Conservation (phyloP, 2,888 invertebrate species). For the Cerceris ruficornis region DNA sequence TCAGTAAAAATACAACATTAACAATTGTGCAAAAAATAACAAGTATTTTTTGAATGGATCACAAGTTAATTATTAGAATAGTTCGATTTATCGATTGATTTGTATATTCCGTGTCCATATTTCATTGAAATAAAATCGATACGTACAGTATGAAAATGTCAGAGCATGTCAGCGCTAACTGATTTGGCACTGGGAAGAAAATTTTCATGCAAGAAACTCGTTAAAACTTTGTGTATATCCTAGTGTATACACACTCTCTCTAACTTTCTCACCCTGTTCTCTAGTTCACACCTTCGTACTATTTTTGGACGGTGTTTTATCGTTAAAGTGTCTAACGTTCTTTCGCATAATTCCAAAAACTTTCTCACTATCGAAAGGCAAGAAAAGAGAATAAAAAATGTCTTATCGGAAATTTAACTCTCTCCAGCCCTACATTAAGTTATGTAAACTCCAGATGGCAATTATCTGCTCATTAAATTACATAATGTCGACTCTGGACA, state of each 20-base stretch:
- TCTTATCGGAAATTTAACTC: no score
- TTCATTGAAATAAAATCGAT: slow-evolving; percentile 19
- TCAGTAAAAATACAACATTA: no score
- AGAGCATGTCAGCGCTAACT: slow-evolving; percentile 19
- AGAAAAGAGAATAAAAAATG: no score
- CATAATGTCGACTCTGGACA: no score
- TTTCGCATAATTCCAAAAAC: background rate
- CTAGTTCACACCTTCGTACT: background rate
- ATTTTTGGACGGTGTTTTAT: background rate
- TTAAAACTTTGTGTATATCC: slow-evolving; percentile 15
- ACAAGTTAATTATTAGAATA: no score
- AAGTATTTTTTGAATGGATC: no score
- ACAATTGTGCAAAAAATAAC: no score
- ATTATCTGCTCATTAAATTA: no score
- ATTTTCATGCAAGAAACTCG: slow-evolving; percentile 31
- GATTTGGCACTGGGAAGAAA: slow-evolving; percentile 28
- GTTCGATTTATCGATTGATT: no score
- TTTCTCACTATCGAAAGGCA: no score
- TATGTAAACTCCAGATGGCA: no score
- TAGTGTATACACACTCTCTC: slow-evolving; percentile 25
- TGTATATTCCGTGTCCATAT: slow-evolving; percentile 4
- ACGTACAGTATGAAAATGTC: slow-evolving; percentile 16
- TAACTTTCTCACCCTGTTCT: slow-evolving; percentile 9
- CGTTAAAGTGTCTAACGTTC: background rate
- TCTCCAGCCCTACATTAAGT: no score